phyloP scores from a whole-genome alignment of 2,797 vertebrate species.

The Sebastolobus alascanus region DNA sequence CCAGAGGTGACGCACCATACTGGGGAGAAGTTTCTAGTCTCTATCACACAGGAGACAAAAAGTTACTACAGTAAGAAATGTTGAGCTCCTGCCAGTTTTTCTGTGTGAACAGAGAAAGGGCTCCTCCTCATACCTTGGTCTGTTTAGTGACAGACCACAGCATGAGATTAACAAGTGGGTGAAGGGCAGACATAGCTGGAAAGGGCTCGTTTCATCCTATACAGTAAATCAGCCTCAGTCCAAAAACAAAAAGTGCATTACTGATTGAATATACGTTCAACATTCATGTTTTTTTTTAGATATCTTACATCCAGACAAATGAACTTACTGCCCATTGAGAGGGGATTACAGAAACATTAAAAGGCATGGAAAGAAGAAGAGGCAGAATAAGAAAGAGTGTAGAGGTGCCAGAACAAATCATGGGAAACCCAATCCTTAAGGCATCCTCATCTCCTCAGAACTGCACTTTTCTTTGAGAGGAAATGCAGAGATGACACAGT shows the following conservation, averaged over 20 bases:
- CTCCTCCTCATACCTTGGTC: neutral
- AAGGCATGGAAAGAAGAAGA: neutral
- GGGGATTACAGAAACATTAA: neutral
- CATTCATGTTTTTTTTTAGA: neutral
- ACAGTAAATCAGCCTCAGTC: conserved; percentile 15
- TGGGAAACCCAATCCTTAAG: neutral
- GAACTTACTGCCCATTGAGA: neutral
- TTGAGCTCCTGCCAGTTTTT: conserved; percentile 13
- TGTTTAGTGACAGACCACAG: conserved; percentile 27
- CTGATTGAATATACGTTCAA: neutral
- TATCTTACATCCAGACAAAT: neutral
- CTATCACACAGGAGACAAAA: conserved; percentile 2
- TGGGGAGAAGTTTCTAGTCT: neutral
- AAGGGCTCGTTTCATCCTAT: conserved; percentile 11
- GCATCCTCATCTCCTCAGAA: neutral
- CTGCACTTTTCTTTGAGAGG: conserved; percentile 5
- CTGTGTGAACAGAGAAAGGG: conserved; percentile 11
- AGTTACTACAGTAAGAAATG: neutral
- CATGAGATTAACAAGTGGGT: conserved; percentile 36
- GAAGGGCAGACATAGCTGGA: conserved; percentile 47
- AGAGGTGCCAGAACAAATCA: neutral
- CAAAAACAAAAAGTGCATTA: conserved; percentile 5
- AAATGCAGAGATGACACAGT: conserved; percentile 35
- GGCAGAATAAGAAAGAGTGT: conserved; percentile 1
- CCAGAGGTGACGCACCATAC: neutral